Evolutionary conservation across 2,888 invertebrate species (phyloP), one percentile per base, ranked within the genome.

Genomic region (Azorinus chamasolen): DNA sequence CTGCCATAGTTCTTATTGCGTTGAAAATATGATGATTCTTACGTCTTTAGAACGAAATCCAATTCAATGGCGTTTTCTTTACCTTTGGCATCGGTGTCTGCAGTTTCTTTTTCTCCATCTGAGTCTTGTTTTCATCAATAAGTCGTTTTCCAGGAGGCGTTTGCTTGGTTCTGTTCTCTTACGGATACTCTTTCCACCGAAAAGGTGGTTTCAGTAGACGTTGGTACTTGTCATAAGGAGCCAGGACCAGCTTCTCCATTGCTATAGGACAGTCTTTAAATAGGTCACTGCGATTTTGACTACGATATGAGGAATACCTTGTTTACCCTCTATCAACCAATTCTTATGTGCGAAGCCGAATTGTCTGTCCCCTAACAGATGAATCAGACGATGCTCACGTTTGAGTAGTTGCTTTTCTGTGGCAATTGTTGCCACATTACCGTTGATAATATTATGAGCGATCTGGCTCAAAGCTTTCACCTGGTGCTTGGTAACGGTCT

Each of bases 181-280:
- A 14, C 8, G 10, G 41, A 8, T 14, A 14, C 14, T 8, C n/a
- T 48, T n/a, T 8, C 10, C 8, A n/a, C 18, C 8, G 48, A 48
- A 48, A 18, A 48, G 8, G n/a, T n/a, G n/a, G n/a, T 5, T 53
- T 25, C 12, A 32, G 43, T 22, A 71, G 45, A 2, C 70, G 37
- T 22, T 63, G 55, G 22, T 70, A 70, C 22, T 69, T 69, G 10
- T 53, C 69, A 41, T 69, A 54, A 5, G 69, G 54, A 16, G 61
- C 54, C 6, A 69, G 45, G 12, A 69, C 51, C n/a, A 37, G n/a
- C 18, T 69, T 69, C 37, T 69, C 69, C 69, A 69, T 69, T 27
- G 61, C 18, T 61, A 8, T 27, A 69, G 32, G 24, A 54, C 18
- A 16, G 45, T 1, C 22, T 46, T 37, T 14, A 61, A 39, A 25